Conservation (phyloP, 2,797 vertebrate genomes). For the Enteromius treurensis region DNA sequence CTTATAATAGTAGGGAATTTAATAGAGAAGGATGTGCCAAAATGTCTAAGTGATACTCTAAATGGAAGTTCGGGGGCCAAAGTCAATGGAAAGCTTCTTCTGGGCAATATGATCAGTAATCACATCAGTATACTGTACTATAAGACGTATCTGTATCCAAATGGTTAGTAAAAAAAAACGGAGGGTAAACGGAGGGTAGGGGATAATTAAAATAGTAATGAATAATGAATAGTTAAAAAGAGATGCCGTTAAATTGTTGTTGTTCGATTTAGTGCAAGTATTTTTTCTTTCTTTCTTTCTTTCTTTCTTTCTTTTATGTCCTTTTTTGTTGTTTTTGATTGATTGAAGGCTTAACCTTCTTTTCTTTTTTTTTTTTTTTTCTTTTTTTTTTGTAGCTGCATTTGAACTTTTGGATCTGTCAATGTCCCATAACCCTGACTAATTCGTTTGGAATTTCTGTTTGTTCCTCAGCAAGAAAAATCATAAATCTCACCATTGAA, state of each 20-base stretch:
- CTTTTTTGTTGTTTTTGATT: not conserved
- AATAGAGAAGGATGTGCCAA: not conserved
- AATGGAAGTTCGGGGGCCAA: not conserved
- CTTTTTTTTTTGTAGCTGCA: not conserved
- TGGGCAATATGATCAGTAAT: not conserved
- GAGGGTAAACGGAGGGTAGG: too few species aligned
- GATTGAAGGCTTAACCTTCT: not conserved
- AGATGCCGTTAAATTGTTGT: not conserved
- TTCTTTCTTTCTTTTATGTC: too few species aligned
- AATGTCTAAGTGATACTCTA: not conserved
- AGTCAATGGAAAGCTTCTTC: not conserved
- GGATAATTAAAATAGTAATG: not conserved
- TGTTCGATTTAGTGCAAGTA: not conserved
- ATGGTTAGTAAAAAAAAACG: not conserved
- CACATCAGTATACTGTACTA: not conserved
- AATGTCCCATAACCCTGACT: not conserved
- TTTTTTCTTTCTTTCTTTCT: not conserved
- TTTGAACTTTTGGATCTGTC: not conserved
- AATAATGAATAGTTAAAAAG: not conserved
- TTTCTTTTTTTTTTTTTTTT: not conserved
- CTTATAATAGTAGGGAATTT: not conserved
- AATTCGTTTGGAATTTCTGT: constrained; percentile 33
- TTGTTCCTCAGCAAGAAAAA: constrained; percentile 74
- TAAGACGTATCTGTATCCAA: not conserved
- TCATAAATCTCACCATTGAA: constrained; percentile 80